Evolutionary conservation across 2,113 vertebrate genomes (phyloP).

Genomic region (Sturnus vulgaris): DNA sequence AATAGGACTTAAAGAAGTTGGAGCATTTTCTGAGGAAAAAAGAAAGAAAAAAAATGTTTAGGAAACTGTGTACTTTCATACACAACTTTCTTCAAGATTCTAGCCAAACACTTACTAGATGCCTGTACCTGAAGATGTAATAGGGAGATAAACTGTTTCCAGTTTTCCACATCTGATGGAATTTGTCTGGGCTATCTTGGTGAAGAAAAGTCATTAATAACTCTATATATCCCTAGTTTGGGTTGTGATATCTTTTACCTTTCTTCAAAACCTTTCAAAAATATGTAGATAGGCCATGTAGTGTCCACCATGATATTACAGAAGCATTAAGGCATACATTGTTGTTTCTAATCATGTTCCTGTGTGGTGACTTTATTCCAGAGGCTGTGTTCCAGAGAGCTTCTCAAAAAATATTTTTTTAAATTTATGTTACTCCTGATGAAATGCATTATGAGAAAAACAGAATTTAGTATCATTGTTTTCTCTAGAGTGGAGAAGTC

Average conservation of each 20-base stretch:
- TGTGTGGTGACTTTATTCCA: not conserved
- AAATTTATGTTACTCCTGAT: not conserved
- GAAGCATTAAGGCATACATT: not conserved
- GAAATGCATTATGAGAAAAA: not conserved
- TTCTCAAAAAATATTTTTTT: not conserved
- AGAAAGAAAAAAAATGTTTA: not conserved
- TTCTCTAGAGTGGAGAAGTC: not conserved
- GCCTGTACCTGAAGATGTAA: not conserved
- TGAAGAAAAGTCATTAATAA: not conserved
- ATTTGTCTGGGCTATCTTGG: not conserved
- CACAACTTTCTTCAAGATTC: not conserved
- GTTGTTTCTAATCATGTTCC: not conserved
- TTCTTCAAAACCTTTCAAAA: not conserved
- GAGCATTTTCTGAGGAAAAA: not conserved
- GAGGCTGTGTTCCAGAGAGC: not conserved
- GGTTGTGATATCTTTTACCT: fast-evolving
- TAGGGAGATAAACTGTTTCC: not conserved
- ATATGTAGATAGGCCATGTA: fast-evolving
- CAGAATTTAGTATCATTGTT: not conserved
- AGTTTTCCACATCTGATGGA: not conserved
- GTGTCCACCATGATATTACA: not conserved
- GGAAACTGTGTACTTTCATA: not conserved
- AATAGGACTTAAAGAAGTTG: not conserved
- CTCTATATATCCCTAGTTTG: not conserved
- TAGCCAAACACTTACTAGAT: not conserved